Evolutionary conservation across 35 echinoderm and acorn worm species (phyloP), one percentile per base, ranked within the genome.

Genomic region (Anneissia japonica): DNA sequence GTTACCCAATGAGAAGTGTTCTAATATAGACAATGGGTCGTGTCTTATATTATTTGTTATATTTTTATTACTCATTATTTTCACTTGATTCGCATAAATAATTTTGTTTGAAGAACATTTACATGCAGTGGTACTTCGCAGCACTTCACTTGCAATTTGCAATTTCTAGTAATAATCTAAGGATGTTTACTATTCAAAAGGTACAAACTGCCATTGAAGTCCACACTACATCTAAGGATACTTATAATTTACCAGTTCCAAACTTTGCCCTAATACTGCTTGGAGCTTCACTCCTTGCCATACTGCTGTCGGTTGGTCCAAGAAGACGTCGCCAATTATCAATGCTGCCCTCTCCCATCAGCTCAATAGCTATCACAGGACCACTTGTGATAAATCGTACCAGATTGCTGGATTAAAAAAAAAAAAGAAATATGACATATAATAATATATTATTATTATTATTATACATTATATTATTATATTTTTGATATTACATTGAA

Each of bases 301-400:
- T 87, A 55, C 85, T 88, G 31, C 95, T 93, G 73, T 97, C 95
- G 43, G 95, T 97, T 1, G 95, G 95, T 72, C 95, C 95, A 3
- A 93, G 46, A 9, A 97, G 45, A 11, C 34, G 37, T 13, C 95
- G 85, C 91, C 88, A 97, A 34, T 37, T 85, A 36, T 39, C 37
- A 19, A 97, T 82, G 19, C 87, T 86, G 38, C 79, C 86, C 43
- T 97, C 85, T 17, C 84, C 86, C 88, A 93, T 93, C 33, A 97
- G 46, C 73, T 97, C 95, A 85, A 97, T 77, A 34, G 85, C 87
- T n/a, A 97, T 82, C 39, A 91, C 79, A 19, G 88, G 84, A 34
- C 95, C 95, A 86, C 95, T 97, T 34, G 90, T 89, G 88, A 97
- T 93, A 38, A 93, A 93, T 14, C 91, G 73, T 9, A 97, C 95